Evolutionary conservation across 2,888 invertebrate genomes (phyloP).

Genomic region (Zootermopsis nevadensis): DNA sequence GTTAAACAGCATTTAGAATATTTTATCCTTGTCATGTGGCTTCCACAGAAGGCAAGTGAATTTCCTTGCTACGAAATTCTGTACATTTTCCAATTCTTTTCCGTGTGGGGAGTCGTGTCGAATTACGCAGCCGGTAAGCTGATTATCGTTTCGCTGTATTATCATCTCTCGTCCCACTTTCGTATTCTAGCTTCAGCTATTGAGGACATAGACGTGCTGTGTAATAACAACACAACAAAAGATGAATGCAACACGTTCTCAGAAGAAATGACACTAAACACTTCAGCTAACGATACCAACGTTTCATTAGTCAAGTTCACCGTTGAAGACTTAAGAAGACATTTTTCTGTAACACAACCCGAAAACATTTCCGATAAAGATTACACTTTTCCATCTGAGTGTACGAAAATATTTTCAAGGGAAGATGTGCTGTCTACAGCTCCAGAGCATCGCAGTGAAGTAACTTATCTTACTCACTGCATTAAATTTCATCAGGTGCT

Average conservation of each 20-base stretch:
- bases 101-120: constrained; percentile 5
- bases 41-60: background rate
- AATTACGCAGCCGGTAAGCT: constrained; percentile 24
- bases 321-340: background rate
- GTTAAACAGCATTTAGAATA: background rate
- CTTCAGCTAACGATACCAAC: background rate
- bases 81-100: background rate
- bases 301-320: background rate
- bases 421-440: background rate
- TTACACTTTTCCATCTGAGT: too few relatives aligned
- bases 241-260: background rate
- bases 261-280: background rate
- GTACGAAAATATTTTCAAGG: too few relatives aligned
- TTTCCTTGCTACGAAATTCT: constrained; percentile 4
- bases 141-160: background rate
- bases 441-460: background rate
- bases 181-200: background rate
- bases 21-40: constrained; percentile 6
- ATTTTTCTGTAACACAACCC: too few relatives aligned
- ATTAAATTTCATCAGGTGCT: background rate
- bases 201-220: background rate
- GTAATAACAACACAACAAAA: background rate
- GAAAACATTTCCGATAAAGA: too few relatives aligned
- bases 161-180: background rate
- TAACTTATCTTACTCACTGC: background rate